phyloP scores from a whole-genome alignment of 2,113 vertebrate species.

The Bubo bubo region DNA sequence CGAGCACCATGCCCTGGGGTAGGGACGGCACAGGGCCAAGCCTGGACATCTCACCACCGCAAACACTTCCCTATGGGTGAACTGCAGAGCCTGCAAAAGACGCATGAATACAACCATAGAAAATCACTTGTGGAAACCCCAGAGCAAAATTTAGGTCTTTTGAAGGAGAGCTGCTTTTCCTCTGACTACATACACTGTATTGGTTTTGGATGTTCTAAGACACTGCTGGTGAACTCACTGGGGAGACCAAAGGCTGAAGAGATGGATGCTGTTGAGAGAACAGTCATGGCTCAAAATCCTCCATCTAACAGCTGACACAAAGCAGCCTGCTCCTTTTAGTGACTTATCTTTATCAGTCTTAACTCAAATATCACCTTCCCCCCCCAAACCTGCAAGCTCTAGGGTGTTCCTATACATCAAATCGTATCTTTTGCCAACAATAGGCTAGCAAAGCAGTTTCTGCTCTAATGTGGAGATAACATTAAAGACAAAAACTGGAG shows the following conservation, averaged over 20 bases:
- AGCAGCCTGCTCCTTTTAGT: background rate
- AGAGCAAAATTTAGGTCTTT: background rate
- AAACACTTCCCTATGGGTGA: background rate
- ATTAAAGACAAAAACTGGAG: background rate
- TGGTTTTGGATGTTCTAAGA: background rate
- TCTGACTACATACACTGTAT: background rate
- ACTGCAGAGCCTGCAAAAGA: background rate
- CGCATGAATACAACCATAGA: background rate
- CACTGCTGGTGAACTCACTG: background rate
- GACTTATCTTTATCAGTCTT: background rate
- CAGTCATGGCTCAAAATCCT: background rate
- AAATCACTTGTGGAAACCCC: background rate
- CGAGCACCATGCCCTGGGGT: rapidly evolving
- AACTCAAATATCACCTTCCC: background rate
- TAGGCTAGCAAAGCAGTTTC: background rate
- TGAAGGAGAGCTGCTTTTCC: background rate
- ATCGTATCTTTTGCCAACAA: background rate
- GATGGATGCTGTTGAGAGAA: background rate
- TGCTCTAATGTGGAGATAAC: background rate
- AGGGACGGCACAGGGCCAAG: rapidly evolving
- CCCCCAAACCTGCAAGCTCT: background rate
- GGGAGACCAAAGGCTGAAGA: background rate
- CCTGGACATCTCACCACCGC: background rate
- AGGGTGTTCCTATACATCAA: background rate
- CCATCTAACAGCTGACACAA: background rate